A percentile compares a stretch with the other conserved stretches of the same genome.
Conservation (phyloP, 2,888 invertebrate species). For the Gryllus longicercus region DNA sequence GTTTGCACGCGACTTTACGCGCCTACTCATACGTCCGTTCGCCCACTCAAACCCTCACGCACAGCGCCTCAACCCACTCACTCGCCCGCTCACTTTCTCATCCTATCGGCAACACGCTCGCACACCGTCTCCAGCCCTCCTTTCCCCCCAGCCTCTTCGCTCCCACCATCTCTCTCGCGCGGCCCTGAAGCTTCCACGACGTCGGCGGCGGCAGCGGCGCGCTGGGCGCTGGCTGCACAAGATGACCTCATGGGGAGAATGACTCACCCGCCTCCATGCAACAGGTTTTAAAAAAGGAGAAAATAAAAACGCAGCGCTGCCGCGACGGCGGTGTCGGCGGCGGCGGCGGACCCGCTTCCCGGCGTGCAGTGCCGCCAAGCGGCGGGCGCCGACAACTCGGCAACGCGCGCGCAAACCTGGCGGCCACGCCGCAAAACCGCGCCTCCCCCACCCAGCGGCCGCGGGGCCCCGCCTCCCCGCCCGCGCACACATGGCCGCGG, state of each 20-base stretch:
- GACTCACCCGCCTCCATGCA: neutral
- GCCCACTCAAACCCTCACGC: constrained; percentile 18
- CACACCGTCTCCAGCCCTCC: neutral
- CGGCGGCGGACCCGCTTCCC: constrained; percentile 11
- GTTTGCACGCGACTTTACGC: constrained; percentile 3
- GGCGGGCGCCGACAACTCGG: constrained; percentile 23
- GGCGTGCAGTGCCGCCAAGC: constrained; percentile 26
- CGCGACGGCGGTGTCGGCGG: constrained; percentile 23
- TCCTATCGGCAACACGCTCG: constrained; percentile 23
- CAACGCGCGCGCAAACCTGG: constrained; percentile 24
- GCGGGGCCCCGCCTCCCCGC: neutral
- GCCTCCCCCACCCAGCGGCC: neutral
- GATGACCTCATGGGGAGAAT: constrained; percentile 17
- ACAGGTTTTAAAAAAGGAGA: constrained; percentile 6
- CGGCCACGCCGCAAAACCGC: neutral
- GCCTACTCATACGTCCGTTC: neutral
- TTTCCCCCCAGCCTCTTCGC: neutral
- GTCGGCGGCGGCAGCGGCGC: neutral
- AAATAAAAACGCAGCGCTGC: neutral
- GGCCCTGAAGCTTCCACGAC: neutral
- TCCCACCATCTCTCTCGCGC: neutral
- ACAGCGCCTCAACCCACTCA: constrained; percentile 26
- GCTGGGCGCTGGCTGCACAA: neutral
- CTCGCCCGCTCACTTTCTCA: constrained; percentile 30
- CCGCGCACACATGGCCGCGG: neutral